These are phyloP conservation scores for Polymixis lichenea DNA, from an alignment of 2,888 invertebrate species.

Conservation along the genomic window DNA sequence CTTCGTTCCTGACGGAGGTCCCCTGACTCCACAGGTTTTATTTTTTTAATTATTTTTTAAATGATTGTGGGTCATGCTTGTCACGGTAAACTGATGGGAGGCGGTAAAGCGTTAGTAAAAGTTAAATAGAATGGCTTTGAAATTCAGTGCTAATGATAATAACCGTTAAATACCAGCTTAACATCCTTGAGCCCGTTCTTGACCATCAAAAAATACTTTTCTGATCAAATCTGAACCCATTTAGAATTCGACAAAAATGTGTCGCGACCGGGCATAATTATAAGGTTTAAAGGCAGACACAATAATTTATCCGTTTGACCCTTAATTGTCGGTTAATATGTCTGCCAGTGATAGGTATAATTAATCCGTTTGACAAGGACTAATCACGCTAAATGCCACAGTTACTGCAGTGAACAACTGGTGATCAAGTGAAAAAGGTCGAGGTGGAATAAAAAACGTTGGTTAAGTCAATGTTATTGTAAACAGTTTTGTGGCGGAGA, in stretches of 20 bases:
- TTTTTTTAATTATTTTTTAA: no score
- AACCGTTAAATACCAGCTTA: not conserved
- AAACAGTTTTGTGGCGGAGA: not conserved
- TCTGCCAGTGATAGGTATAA: conserved; percentile 48
- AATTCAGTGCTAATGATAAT: not conserved
- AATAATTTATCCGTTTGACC: conserved; percentile 8
- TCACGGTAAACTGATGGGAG: not conserved
- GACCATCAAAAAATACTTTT: conserved; percentile 40
- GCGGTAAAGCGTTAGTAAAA: not conserved
- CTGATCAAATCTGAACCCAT: conserved; percentile 34
- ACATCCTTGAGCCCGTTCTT: conserved; percentile 9
- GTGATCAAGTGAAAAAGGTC: conserved; percentile 28
- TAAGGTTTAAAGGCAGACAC: conserved; percentile 1
- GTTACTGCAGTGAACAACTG: conserved; percentile 43
- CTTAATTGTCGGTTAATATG: conserved; percentile 27
- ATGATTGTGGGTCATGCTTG: not conserved
- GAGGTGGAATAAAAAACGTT: not conserved
- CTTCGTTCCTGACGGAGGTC: no score
- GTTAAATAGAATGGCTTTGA: not conserved
- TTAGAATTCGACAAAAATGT: conserved; percentile 26
- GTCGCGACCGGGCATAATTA: conserved; percentile 19
- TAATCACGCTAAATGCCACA: conserved; percentile 25
- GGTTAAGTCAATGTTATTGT: not conserved
- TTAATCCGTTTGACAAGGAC: conserved; percentile 49
- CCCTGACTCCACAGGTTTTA: no score